These are phyloP conservation scores for Siniperca chuatsi DNA, from an alignment of 2,113 vertebrate genomes.

Conservation along the genomic window DNA sequence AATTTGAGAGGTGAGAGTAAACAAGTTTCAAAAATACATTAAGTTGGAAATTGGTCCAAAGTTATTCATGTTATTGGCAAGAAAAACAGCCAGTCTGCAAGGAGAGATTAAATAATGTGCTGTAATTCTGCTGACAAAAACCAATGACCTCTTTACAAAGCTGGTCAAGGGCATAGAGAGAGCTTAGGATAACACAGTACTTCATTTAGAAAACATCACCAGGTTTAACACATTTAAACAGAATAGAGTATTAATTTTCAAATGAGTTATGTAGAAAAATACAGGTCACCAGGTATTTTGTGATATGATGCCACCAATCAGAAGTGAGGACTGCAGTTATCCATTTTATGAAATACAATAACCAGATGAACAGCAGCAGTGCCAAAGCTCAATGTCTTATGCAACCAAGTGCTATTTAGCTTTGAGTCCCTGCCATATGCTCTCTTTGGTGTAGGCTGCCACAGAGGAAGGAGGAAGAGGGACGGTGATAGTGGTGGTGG, in stretches of 20 bases:
- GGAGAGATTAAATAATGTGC: constrained; percentile 8
- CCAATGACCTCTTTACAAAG: neutral
- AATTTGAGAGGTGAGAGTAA: neutral
- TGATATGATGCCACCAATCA: neutral
- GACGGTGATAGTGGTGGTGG: neutral
- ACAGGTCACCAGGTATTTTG: neutral
- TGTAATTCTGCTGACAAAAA: constrained; percentile 1
- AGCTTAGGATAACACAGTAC: neutral
- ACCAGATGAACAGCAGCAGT: constrained; percentile 33
- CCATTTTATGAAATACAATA: constrained; percentile 34
- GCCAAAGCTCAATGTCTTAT: constrained; percentile 22
- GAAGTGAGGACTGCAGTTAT: neutral
- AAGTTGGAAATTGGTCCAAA: neutral
- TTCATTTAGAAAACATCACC: neutral
- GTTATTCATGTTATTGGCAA: neutral
- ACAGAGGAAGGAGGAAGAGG: constrained; percentile 27
- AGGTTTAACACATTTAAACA: neutral
- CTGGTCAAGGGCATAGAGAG: neutral
- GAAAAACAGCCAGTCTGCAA: neutral
- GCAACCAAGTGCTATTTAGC: constrained; percentile 34
- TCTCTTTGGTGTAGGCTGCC: constrained; percentile 48
- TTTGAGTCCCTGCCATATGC: constrained; percentile 63
- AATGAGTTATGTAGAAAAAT: neutral
- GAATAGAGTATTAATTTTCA: neutral
- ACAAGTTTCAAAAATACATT: constrained; percentile 15